Evolutionary conservation across 2,113 vertebrate species (phyloP).

Genomic region (Axis porcinus): DNA sequence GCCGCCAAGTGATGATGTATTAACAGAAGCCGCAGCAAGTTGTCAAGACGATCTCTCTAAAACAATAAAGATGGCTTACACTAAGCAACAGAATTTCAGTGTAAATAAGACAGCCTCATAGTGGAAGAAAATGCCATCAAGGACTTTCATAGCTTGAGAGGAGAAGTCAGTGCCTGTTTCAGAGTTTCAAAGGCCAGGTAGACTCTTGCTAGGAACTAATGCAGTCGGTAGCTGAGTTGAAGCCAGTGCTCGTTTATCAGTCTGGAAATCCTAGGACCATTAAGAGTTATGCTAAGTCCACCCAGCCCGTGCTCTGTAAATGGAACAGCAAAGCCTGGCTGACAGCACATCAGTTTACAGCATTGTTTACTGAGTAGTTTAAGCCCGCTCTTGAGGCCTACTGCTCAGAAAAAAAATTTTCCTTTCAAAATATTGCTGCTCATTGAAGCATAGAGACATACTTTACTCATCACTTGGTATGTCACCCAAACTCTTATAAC

Average conservation of each 20-base stretch:
- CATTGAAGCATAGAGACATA: neutral
- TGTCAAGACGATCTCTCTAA: neutral
- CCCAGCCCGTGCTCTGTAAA: neutral
- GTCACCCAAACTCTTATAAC: neutral
- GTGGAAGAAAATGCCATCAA: neutral
- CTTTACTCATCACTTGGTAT: neutral
- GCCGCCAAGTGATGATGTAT: neutral
- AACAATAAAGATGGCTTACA: neutral
- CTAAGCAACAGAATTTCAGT: neutral
- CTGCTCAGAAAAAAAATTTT: neutral
- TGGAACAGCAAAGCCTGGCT: neutral
- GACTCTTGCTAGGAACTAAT: neutral
- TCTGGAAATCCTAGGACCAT: neutral
- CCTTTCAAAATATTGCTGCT: neutral
- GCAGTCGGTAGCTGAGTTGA: neutral
- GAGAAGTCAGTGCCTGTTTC: neutral
- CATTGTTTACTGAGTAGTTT: neutral
- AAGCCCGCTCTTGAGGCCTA: neutral
- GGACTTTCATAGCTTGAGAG: neutral
- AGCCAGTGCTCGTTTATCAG: neutral
- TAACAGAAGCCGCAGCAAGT: neutral
- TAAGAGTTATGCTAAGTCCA: neutral
- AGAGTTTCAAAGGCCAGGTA: neutral
- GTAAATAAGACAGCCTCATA: neutral
- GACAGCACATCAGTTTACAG: neutral